Conservation (phyloP, 2,113 vertebrate species). For the Gasterosteus nipponicus region DNA sequence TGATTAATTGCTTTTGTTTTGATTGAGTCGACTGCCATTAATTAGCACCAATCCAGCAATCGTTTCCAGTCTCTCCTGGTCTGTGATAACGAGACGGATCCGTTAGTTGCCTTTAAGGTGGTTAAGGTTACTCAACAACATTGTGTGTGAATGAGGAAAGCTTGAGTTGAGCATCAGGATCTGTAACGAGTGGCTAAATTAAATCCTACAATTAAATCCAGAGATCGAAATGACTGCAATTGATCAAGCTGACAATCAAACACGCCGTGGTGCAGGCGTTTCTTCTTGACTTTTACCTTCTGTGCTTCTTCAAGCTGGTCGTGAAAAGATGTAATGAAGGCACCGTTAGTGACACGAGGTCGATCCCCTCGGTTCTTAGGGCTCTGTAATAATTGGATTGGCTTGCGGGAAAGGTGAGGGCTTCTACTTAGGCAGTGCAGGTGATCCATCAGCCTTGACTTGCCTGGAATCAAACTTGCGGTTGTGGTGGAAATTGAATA, state of each 20-base stretch:
- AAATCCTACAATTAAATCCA: constrained; percentile 8
- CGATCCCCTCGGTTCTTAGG: constrained; percentile 53
- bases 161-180: constrained; percentile 46
- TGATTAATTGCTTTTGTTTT: constrained; percentile 15
- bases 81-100: constrained; percentile 56
- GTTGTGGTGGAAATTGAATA: constrained; percentile 78
- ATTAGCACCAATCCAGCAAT: constrained; percentile 48
- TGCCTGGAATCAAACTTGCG: constrained; percentile 70
- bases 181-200: not conserved
- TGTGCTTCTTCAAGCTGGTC: constrained; percentile 26
- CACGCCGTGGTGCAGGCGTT: not conserved
- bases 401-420: constrained; percentile 62
- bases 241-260: constrained; percentile 1
- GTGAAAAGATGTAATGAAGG: constrained; percentile 68
- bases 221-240: constrained; percentile 21
- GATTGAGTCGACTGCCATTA: constrained; percentile 41
- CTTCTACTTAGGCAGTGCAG: constrained; percentile 65
- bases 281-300: constrained; percentile 32
- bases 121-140: constrained; percentile 37
- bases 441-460: constrained; percentile 71
- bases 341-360: constrained; percentile 64
- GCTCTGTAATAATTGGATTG: constrained; percentile 74
- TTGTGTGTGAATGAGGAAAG: constrained; percentile 42
- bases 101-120: constrained; percentile 45
- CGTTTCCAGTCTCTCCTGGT: constrained; percentile 24